A percentile compares a stretch with the other conserved stretches of the same genome.
phyloP scores from a whole-genome alignment of 2,888 invertebrate genomes.

The Campoletis raptor region DNA sequence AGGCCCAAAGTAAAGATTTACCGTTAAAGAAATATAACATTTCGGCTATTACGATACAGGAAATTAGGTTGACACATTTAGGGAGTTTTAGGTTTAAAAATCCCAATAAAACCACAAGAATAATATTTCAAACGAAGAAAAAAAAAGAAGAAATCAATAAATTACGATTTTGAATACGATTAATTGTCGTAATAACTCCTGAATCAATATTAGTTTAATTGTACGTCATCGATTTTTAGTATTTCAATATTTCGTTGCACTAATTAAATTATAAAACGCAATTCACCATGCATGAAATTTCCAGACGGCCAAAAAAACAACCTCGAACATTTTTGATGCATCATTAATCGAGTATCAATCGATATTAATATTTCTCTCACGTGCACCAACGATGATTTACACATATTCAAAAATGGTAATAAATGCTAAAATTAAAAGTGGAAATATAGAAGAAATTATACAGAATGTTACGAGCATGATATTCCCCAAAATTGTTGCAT shows the following conservation, averaged over 20 bases:
- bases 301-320: not conserved
- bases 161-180: not conserved
- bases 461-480: not conserved
- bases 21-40: not conserved
- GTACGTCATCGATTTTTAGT: not conserved
- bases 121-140: not conserved
- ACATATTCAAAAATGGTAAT: constrained; percentile 15
- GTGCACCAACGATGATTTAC: not conserved
- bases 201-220: not conserved
- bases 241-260: not conserved
- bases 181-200: not conserved
- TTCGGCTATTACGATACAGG: not conserved
- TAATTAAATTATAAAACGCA: not conserved
- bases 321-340: constrained; percentile 20
- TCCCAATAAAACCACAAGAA: not conserved
- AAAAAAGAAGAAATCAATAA: not conserved
- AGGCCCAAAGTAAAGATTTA: not conserved
- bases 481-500: not conserved
- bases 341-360: constrained; percentile 22
- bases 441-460: constrained; percentile 13
- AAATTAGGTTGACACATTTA: not conserved
- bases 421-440: constrained; percentile 22
- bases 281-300: not conserved
- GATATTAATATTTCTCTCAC: not conserved
- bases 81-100: not conserved